Evolutionary conservation across 2,797 vertebrate species (phyloP).

Genomic region (Parauchenoglanis punctatus): DNA sequence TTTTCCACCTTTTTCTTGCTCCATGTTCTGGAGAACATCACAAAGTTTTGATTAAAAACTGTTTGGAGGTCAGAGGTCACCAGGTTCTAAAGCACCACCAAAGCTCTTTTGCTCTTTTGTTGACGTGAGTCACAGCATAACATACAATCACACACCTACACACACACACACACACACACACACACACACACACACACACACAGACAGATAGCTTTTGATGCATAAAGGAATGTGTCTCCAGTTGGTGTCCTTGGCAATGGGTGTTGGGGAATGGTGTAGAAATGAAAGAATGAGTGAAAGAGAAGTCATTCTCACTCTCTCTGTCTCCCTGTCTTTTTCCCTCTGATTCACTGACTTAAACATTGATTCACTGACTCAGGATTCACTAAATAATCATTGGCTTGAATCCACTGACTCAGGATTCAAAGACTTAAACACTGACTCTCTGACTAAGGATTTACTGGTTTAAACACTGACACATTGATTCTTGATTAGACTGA

Average conservation of each 20-base stretch:
- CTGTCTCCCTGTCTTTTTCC: not conserved
- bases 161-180: too few relatives aligned
- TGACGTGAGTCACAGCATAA: conserved; percentile 6
- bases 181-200: not conserved
- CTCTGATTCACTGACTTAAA: not conserved
- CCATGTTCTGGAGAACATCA: not conserved
- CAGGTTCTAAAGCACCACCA: not conserved
- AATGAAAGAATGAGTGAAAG: not conserved
- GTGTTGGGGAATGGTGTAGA: not conserved
- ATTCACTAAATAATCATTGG: not conserved
- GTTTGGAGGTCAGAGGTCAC: not conserved
- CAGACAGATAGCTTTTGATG: not conserved
- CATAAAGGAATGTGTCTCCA: not conserved
- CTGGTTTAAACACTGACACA: too few relatives aligned
- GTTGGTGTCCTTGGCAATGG: not conserved
- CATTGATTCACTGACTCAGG: not conserved
- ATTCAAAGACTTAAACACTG: too few relatives aligned
- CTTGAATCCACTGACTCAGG: too few relatives aligned
- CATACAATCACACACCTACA: not conserved
- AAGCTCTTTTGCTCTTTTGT: not conserved
- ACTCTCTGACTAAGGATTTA: too few relatives aligned
- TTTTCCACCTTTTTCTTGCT: not conserved
- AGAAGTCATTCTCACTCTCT: not conserved
- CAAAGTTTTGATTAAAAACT: conserved; percentile 4
- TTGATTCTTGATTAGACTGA: too few relatives aligned